Conservation (phyloP, 2,888 invertebrate genomes). For the Microchrysa polita region DNA sequence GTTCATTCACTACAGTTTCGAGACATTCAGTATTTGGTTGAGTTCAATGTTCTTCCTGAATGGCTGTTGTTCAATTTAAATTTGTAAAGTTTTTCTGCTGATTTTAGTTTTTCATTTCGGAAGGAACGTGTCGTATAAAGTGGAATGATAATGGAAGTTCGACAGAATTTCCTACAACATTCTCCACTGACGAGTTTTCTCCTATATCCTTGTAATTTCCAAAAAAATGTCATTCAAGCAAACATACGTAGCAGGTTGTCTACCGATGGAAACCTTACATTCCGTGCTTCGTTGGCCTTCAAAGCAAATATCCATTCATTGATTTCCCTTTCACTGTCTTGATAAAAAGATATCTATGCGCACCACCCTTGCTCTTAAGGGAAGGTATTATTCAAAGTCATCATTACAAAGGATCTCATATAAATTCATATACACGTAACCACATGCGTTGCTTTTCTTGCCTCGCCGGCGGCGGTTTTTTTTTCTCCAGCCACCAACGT, state of each 20-base stretch:
- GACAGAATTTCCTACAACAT: too few species aligned
- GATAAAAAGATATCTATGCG: conserved; percentile 19
- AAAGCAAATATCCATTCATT: conserved; percentile 48
- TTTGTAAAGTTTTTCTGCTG: conserved; percentile 37
- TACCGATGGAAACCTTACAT: conserved; percentile 13
- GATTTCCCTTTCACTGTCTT: conserved; percentile 49
- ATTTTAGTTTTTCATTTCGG: not conserved
- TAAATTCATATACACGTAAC: conserved; percentile 51
- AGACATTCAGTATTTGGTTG: not conserved
- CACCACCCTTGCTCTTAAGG: not conserved
- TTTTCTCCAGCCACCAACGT: not conserved
- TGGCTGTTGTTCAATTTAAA: conserved; percentile 29
- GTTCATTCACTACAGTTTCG: not conserved
- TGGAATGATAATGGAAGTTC: too few species aligned
- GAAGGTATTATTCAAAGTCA: conserved; percentile 32
- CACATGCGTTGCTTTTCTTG: conserved; percentile 48
- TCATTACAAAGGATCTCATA: conserved; percentile 48
- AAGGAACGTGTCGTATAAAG: too few species aligned
- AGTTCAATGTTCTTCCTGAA: not conserved
- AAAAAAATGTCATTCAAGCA: not conserved
- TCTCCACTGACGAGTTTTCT: too few species aligned
- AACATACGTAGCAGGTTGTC: not conserved
- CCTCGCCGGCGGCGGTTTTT: not conserved
- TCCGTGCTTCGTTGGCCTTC: conserved; percentile 47
- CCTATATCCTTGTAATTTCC: too few species aligned